phyloP scores from a whole-genome alignment of 2,888 invertebrate species.

The Diadromus collaris region DNA sequence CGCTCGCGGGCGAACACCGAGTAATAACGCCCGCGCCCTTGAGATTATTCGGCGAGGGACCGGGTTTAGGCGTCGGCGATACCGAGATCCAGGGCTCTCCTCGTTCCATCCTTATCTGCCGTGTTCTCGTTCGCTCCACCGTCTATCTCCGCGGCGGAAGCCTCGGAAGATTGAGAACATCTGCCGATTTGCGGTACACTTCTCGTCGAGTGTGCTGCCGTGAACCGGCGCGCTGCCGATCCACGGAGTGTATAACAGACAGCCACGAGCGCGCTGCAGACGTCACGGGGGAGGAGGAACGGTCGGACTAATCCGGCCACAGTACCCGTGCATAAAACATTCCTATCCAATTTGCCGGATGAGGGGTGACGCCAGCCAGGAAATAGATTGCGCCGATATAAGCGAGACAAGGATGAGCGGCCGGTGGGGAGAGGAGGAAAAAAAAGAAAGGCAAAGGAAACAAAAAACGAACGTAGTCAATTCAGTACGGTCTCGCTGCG shows the following conservation, averaged over 20 bases:
- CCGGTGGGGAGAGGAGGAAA: background rate
- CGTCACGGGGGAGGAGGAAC: conserved; percentile 44
- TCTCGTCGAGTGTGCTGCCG: conserved; percentile 14
- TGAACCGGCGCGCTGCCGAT: conserved; percentile 11
- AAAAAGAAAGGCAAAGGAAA: conserved; percentile 30
- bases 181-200: conserved; percentile 44
- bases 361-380: conserved; percentile 65
- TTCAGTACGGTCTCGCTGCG: conserved; percentile 46
- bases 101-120: background rate
- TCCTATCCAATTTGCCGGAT: conserved; percentile 69
- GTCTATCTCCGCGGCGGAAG: background rate
- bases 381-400: conserved; percentile 69
- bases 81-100: background rate
- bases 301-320: conserved; percentile 52
- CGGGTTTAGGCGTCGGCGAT: conserved; percentile 1
- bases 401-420: conserved; percentile 46
- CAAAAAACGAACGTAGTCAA: conserved; percentile 33
- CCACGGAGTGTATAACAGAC: background rate
- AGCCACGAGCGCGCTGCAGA: conserved; percentile 5
- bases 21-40: conserved; percentile 39
- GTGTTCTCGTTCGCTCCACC: background rate
- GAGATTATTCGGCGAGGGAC: conserved; percentile 25
- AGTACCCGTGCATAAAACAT: conserved; percentile 66
- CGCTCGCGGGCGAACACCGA: conserved; percentile 37
- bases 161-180: conserved; percentile 45